Conservation (phyloP, 1,140 invertebrate genomes). For the Hypothenemus hampei region DNA sequence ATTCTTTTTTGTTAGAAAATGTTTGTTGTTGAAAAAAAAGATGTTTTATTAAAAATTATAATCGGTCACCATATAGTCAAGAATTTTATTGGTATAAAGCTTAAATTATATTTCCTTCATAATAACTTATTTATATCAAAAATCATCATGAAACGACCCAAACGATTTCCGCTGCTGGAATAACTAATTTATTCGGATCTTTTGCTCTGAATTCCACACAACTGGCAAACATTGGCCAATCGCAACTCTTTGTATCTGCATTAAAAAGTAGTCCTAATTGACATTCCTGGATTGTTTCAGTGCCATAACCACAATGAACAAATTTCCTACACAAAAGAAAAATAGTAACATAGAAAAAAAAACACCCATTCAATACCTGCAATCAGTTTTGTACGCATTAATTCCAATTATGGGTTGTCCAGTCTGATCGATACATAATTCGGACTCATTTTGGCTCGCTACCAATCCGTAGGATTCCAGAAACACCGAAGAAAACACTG, state of each 20-base stretch:
- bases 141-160: no score
- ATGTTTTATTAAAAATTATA: no score
- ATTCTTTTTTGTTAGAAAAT: no score
- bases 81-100: no score
- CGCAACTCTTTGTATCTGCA: not conserved
- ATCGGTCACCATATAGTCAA: no score
- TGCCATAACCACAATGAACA: constrained; percentile 6
- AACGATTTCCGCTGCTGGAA: not conserved
- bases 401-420: not conserved
- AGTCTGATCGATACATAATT: not conserved
- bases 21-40: no score
- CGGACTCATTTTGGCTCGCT: not conserved
- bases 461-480: not conserved
- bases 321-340: constrained; percentile 10
- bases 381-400: not conserved
- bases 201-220: constrained; percentile 5
- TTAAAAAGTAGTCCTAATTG: constrained; percentile 6
- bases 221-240: not conserved
- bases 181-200: not conserved
- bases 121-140: no score
- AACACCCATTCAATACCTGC: not conserved
- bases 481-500: not conserved
- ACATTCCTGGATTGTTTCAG: not conserved
- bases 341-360: not conserved
- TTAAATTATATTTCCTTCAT: no score